Evolutionary conservation across 92 coral and sea anemone species (phyloP).

Genomic region (Epizoanthus illoricatus): DNA sequence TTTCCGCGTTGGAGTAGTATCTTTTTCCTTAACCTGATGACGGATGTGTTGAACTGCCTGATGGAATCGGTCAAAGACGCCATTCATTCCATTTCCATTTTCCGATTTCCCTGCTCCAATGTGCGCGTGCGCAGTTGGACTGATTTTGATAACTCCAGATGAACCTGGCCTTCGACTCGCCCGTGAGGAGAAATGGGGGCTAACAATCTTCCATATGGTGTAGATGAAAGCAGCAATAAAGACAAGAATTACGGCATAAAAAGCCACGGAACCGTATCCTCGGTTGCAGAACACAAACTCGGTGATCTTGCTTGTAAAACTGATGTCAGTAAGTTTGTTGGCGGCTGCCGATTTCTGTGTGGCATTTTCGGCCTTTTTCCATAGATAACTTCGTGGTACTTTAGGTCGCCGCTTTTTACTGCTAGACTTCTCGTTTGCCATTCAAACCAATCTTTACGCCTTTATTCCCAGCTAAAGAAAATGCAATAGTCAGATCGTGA

Average conservation of each 20-base stretch:
- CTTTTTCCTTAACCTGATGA: not conserved
- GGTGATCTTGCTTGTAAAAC: slow-evolving; percentile 73
- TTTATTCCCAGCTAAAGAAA: not conserved
- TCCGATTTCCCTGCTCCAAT: slow-evolving; percentile 15
- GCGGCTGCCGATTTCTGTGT: slow-evolving; percentile 21
- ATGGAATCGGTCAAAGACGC: not conserved
- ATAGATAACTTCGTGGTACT: slow-evolving; percentile 38
- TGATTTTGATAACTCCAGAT: slow-evolving; percentile 53
- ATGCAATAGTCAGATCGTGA: not conserved
- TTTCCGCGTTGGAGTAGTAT: not conserved
- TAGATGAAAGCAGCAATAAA: slow-evolving; percentile 80
- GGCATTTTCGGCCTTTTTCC: slow-evolving; percentile 29
- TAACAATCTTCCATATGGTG: slow-evolving; percentile 91
- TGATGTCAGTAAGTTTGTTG: slow-evolving; percentile 35
- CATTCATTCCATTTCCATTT: not conserved
- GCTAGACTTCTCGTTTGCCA: slow-evolving; percentile 30
- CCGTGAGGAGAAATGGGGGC: slow-evolving; percentile 76
- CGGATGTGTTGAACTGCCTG: slow-evolving; percentile 16
- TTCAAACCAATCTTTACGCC: not conserved
- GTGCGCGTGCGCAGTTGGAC: slow-evolving; percentile 63
- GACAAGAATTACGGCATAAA: slow-evolving; percentile 79
- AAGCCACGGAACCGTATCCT: slow-evolving; percentile 89
- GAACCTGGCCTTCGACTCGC: slow-evolving; percentile 76
- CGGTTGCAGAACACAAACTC: slow-evolving; percentile 85
- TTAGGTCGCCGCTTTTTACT: slow-evolving; percentile 27